phyloP scores from a whole-genome alignment of 2,113 vertebrate species.

The Hippocampus comes region DNA sequence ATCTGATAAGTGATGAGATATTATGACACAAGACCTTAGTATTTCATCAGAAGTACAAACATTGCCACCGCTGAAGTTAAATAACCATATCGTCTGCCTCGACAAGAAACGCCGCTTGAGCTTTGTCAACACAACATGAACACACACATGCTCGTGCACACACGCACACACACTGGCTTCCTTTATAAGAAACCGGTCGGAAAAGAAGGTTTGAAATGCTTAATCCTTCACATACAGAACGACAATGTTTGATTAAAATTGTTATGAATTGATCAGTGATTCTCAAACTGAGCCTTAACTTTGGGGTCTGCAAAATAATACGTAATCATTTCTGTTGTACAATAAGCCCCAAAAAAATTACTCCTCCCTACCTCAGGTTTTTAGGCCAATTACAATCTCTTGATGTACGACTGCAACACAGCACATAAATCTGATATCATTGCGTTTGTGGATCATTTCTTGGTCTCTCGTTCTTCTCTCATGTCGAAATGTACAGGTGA shows the following conservation, averaged over 20 bases:
- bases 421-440: too few relatives aligned
- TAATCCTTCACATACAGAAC: neutral
- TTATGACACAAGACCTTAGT: neutral
- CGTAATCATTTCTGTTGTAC: too few relatives aligned
- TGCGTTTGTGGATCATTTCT: too few relatives aligned
- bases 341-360: too few relatives aligned
- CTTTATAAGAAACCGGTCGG: neutral
- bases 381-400: too few relatives aligned
- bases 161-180: slow-evolving; percentile 9
- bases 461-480: too few relatives aligned
- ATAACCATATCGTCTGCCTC: slow-evolving; percentile 2
- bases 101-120: slow-evolving; percentile 9
- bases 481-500: too few relatives aligned
- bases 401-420: too few relatives aligned
- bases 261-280: neutral
- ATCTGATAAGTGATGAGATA: neutral
- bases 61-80: slow-evolving; percentile 12
- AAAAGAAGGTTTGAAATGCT: neutral
- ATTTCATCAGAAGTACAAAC: slow-evolving; percentile 2
- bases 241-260: neutral
- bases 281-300: neutral
- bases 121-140: slow-evolving; percentile 22
- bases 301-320: neutral
- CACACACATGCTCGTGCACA: neutral
- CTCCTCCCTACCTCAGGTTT: too few relatives aligned